Base-by-base conservation (phyloP, 2,888 invertebrate genomes). In the Archips xylosteana region DNA sequence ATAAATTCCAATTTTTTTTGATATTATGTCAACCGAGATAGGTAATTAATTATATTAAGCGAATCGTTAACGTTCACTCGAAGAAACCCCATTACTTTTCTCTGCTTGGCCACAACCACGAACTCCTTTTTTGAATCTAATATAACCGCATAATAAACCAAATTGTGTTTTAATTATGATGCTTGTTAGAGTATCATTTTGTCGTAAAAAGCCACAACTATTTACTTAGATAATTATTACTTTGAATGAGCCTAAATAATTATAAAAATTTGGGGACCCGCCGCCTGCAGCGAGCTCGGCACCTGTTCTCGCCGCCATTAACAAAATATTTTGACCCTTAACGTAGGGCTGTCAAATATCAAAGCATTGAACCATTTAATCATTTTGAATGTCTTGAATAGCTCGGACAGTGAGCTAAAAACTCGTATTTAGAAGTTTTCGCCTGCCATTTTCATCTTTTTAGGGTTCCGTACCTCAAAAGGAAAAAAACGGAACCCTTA, bases 201-300 rank as follows among this genome's bases (percentile, higher is more conserved):
- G 75, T 75, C 75, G 42, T 76, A 74, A 78, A 79, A 79, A 75
- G 76, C 78, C 76, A 77, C 79, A 76, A 77, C 77, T 83, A 86
- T 87, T 89, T 85, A 86, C 82, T 87, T 85, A 83, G 82, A 83
- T 88, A 89, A 88, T 89, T 86, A 85, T 84, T 82, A 81, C 77
- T 82, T 84, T 79, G 81, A 80, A 79, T 78, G 80, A 80, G 79
- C 42, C 59, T 82, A 79, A 83, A 81, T 87, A 85, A 87, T 88
- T 86, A 86, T 83, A 81, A 85, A 83, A 83, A 83, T 83, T 83
- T 83, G 76, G 83, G 85, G 85, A 79, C 77, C 78, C 78, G 79
- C 73, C 75, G 76, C 71, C 76, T 78, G 74, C 57, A 61, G 74
- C 54, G 63, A 47, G 32, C 47, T 39, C 66, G 47, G 74, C 74